Evolutionary conservation across 2,888 invertebrate genomes (phyloP), one percentile per base, ranked within the genome.

Genomic region (Clitarchus hookeri): DNA sequence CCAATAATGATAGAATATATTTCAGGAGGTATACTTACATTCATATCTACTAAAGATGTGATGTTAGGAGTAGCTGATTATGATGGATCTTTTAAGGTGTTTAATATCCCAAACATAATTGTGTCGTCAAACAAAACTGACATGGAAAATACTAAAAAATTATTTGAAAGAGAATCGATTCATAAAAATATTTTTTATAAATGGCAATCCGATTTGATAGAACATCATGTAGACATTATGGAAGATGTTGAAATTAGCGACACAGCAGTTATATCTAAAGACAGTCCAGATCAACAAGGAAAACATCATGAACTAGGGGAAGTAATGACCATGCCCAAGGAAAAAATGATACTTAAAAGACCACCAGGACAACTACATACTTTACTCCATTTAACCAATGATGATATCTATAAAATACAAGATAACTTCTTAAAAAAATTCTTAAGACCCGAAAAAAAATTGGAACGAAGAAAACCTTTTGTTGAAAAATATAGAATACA

Each of bases 81-180:
- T 44, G 82, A 82, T 44, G 82, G 82, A 23, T 82, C 82, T 23
- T 82, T 82, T 27, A 27, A 44, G 0, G 36, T 82, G 11, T 82
- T 82, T 36, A 27, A 36, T 23, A 36, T 82, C 3, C 82, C 82
- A 44, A 8, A 25, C 27, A 44, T 82, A 23, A 6, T 82, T 27
- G 44, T 44, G 3, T 44, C 27, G 23, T 26, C 8, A 8, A 44
- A 23, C 25, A n/a, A 82, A 82, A 82, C 27, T 8, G 82, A 82
- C 36, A 27, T 36, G 23, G 82, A 82, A 27, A 27, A 82, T 82
- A 36, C 82, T 0, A 36, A 36, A 8, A 26, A 36, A 19, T 36
- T 82, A 13, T 82, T 82, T 82, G 82, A 82, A 82, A 13, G n/a
- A 36, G 82, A 82, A 82, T 27, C 23, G 23, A 19, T 23, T 82